These are phyloP conservation scores for Sebastes aleutianus DNA, from an alignment of 2,797 vertebrate species.

Conservation along the genomic window DNA sequence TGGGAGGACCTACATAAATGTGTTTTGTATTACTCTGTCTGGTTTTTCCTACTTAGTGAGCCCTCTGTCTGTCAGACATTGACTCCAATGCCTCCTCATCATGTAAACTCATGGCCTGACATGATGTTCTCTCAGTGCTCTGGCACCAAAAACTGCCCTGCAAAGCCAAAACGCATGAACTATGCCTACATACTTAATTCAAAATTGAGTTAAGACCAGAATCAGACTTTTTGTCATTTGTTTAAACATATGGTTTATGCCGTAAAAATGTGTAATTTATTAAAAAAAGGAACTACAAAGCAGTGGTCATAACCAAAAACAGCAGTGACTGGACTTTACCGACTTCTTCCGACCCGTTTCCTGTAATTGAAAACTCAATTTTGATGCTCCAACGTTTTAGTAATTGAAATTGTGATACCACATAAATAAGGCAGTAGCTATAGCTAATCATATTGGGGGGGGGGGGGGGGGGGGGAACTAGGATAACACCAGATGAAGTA, in stretches of 20 bases:
- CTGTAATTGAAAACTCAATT: neutral
- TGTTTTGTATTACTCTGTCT: slow-evolving; percentile 37
- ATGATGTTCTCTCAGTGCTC: neutral
- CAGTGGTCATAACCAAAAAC: neutral
- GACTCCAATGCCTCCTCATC: neutral
- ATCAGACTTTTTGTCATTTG: neutral
- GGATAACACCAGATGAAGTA: neutral
- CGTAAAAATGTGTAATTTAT: no score
- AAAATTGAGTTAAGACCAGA: neutral
- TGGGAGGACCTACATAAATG: neutral
- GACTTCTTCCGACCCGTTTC: neutral
- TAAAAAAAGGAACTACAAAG: no score
- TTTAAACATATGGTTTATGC: neutral
- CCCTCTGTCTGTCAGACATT: slow-evolving; percentile 16
- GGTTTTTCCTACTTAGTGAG: neutral
- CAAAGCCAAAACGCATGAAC: neutral
- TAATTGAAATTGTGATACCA: neutral
- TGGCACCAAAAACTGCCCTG: neutral
- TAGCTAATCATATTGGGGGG: neutral
- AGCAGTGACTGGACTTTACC: neutral
- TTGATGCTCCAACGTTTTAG: neutral
- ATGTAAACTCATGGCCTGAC: neutral
- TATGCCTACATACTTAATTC: no score
- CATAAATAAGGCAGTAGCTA: neutral
- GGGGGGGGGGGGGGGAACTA: neutral